These are phyloP conservation scores for Nipponia nippon DNA, from an alignment of 2,113 vertebrate genomes.

Conservation along the genomic window DNA sequence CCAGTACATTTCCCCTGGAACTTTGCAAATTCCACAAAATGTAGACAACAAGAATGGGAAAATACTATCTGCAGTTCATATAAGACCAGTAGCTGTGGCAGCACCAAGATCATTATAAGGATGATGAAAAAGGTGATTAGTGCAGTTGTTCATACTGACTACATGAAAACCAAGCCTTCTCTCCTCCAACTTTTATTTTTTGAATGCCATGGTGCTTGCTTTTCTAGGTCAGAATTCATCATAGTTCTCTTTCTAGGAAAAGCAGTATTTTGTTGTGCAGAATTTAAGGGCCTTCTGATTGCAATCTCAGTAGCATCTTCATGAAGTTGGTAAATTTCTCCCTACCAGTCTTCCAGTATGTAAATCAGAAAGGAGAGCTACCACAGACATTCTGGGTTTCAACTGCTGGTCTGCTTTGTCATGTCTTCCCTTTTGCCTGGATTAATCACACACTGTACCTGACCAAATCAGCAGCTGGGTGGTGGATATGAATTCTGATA, in stretches of 20 bases:
- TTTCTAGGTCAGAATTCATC: background rate
- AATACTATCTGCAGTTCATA: background rate
- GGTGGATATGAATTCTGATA: background rate
- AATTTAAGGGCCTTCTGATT: background rate
- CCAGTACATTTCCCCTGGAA: background rate
- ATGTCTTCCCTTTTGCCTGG: background rate
- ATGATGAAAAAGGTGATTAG: background rate
- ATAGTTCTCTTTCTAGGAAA: background rate
- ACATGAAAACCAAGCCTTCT: background rate
- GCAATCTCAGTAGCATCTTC: background rate
- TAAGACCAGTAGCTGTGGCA: background rate
- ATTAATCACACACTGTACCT: background rate
- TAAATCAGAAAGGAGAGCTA: background rate
- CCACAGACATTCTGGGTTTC: background rate
- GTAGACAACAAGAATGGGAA: background rate
- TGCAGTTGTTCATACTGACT: background rate
- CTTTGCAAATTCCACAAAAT: background rate
- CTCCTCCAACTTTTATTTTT: background rate
- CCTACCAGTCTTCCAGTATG: background rate
- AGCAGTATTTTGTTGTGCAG: background rate
- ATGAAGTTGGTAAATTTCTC: background rate
- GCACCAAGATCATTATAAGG: background rate
- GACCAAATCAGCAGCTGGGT: background rate
- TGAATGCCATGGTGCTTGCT: fast-evolving
- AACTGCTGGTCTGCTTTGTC: background rate